Evolutionary conservation across 2,113 vertebrate species (phyloP), one percentile per base, ranked within the genome.

Genomic region (Edolisoma coerulescens): DNA sequence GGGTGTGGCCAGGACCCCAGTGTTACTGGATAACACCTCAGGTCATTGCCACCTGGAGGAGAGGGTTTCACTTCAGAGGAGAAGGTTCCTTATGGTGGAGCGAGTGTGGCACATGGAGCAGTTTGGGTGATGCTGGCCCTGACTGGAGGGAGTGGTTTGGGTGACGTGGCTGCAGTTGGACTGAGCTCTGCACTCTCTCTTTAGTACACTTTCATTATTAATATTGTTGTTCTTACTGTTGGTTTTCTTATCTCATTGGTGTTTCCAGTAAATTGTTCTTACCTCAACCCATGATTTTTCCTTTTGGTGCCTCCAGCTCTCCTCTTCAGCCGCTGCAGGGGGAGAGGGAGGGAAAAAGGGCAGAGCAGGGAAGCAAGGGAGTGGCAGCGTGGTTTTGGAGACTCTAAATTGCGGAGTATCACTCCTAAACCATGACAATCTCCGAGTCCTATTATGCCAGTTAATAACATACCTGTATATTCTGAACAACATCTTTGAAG

Each of bases 401-500:
- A 35, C 41, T 75, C 30, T 49, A 49, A 47, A 69, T 0, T 54
- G 47, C 22, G 10, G 5, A 76, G 8, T 16, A 27, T 35, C 26
- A 22, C 53, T 69, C 30, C 61, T 54, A 76, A 76, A 53, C 16
- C 24, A 41, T 7, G 5, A 32, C 56, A 33, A 32, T 60, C 21
- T 83, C 30, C 5, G 23, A 50, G 52, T 17, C 44, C 16, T 27
- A 33, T 37, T 52, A 32, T 24, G 33, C 22, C 39, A 70, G 39
- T 57, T 54, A 74, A 44, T 23, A 71, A 91, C 94, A 44, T 82
- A 99, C 99, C 98, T 99, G 99, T 93, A 99, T 98, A 42, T 98
- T 98, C 59, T 99, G 99, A 69, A 99, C 97, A 9, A 99, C 97
- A 1, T 99, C 98, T 95, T 99, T 99, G 96, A 99, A 99, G 13